Base-by-base conservation (phyloP, 1,140 invertebrate genomes). In the Archivesica marissinica region DNA sequence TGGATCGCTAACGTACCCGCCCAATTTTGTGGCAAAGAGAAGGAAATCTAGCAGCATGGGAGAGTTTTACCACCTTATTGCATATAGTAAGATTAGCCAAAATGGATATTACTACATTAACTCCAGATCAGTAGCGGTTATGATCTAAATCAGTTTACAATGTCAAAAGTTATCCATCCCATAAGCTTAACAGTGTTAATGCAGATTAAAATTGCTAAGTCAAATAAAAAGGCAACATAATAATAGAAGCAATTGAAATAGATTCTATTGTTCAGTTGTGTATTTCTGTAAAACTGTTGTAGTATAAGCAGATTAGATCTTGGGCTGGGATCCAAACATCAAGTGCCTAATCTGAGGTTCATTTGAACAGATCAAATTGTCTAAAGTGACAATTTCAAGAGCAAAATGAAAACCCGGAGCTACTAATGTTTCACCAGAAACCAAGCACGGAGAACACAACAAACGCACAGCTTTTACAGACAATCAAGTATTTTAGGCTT, bases 271-370 rank as follows among this genome's bases (percentile, higher is more conserved):
- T 50, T 30, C 39, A n/a, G 7, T 9, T 7, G 23, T 50, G 38
- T 41, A 72, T 47, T 47, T 2, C 38, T 23, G 25, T 15, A 30
- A 33, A 20, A 74, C 30, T 15, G 20, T 33, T 4, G 15, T 20
- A 28, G 20, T 13, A 0, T 56, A 76, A 76, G 52, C n/a, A 54
- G 56, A 79, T 79, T 66, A 79, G 25, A 13, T 66, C 15, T 20
- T 17, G 44, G 38, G 20, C 41, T 28, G 23, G 35, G 38, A 68
- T 30, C 41, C 41, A 79, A 50, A 68, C 35, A 79, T 79, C 77
- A 79, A 79, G 77, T 79, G 77, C 77, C 77, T 79, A 79, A 79
- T 79, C 68, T 50, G 23, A 0, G 13, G 39, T 66, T 66, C 59
- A 79, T 79, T 44, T 61, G 30, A 79, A 66, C 41, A 61, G 38